Conservation (phyloP, 2,113 vertebrate species). For the Pterocles gutturalis region DNA sequence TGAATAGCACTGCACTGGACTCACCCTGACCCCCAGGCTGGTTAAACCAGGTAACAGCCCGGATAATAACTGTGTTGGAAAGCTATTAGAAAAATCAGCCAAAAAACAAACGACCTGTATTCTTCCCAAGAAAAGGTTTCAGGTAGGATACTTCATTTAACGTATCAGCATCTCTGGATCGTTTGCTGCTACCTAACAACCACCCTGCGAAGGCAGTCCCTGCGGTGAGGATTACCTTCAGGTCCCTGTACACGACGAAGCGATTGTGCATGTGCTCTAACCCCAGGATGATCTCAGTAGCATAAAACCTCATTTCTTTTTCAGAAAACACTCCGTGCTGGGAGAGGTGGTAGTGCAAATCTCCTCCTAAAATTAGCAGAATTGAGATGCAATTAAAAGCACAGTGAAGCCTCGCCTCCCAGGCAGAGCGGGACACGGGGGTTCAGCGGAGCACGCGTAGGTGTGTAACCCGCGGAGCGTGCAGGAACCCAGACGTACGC, state of each 20-base stretch:
- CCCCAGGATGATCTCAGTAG: slow-evolving; percentile 95
- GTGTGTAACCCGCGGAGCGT: background rate
- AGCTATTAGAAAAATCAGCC: background rate
- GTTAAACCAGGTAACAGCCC: background rate
- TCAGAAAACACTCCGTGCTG: slow-evolving; percentile 98
- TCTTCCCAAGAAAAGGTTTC: background rate
- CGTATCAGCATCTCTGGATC: background rate
- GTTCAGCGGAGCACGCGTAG: background rate
- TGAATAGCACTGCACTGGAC: background rate
- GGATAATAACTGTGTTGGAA: background rate
- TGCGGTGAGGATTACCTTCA: slow-evolving; percentile 82
- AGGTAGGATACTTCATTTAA: background rate
- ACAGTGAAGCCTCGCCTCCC: background rate
- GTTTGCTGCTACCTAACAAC: background rate
- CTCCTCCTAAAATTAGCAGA: slow-evolving; percentile 84
- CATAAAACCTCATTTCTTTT: slow-evolving; percentile 98
- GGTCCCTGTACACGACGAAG: slow-evolving; percentile 95
- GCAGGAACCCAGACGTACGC: background rate
- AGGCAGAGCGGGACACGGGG: background rate
- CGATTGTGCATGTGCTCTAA: slow-evolving; percentile 98
- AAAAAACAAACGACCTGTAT: background rate
- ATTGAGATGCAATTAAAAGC: background rate
- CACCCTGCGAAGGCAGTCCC: background rate
- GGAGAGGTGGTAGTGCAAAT: slow-evolving; percentile 97
- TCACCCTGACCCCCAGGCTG: background rate